phyloP scores from a whole-genome alignment of 1,140 invertebrate genomes.

The Chironomus tepperi region DNA sequence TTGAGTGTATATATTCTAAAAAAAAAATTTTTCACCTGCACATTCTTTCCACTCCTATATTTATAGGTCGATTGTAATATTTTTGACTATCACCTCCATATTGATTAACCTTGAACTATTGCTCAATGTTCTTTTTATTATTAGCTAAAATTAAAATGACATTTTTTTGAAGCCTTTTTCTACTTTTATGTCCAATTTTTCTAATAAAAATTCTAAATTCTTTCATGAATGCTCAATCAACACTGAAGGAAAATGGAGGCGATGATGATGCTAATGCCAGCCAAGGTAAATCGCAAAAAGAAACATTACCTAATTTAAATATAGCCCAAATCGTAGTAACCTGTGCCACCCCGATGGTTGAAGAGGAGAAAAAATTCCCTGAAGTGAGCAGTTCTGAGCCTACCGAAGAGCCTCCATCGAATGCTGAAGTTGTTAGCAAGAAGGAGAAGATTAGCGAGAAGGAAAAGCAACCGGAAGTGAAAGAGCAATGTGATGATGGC shows the following conservation, averaged over 20 bases:
- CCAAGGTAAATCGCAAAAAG: slow-evolving; percentile 28
- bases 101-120: slow-evolving; percentile 23
- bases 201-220: neutral
- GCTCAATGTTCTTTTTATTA: neutral
- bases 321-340: slow-evolving; percentile 82
- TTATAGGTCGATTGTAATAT: slow-evolving; percentile 1
- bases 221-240: neutral
- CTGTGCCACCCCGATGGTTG: slow-evolving; percentile 77
- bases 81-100: slow-evolving; percentile 17
- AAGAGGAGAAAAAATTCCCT: slow-evolving; percentile 61
- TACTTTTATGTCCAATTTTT: neutral
- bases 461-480: slow-evolving; percentile 31
- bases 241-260: slow-evolving; percentile 30
- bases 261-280: slow-evolving; percentile 36
- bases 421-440: neutral
- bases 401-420: neutral
- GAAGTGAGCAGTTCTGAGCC: slow-evolving; percentile 33
- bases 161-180: neutral
- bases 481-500: slow-evolving; percentile 30
- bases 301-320: slow-evolving; percentile 49
- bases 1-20: too few relatives aligned
- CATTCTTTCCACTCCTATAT: slow-evolving; percentile 14
- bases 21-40: neutral
- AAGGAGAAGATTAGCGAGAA: slow-evolving; percentile 31
- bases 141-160: neutral